phyloP scores from a whole-genome alignment of 2,797 vertebrate genomes.

The Presbytis comata region DNA sequence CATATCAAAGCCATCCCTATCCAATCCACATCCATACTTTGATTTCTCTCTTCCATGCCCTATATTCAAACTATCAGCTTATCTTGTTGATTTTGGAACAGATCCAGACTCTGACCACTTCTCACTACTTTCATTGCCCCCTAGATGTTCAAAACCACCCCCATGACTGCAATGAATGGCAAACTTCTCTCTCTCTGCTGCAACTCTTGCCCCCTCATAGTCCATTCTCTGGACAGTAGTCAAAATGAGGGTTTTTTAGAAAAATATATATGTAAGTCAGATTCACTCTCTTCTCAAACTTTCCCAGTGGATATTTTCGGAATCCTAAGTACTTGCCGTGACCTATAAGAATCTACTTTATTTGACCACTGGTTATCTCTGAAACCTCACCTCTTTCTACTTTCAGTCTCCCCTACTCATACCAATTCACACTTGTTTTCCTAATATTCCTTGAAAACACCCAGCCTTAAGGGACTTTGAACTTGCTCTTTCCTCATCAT shows the following conservation, averaged over 20 bases:
- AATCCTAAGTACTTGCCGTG: neutral
- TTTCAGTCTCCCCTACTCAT: neutral
- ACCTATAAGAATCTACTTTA: neutral
- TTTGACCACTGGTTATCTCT: neutral
- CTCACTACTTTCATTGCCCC: neutral
- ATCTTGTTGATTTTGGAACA: neutral
- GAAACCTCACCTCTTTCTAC: neutral
- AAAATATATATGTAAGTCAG: neutral
- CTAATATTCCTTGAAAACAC: neutral
- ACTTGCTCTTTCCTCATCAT: neutral
- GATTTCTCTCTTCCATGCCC: neutral
- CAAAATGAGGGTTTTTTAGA: neutral
- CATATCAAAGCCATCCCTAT: neutral
- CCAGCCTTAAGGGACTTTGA: neutral
- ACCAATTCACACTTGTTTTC: neutral
- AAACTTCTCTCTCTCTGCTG: neutral
- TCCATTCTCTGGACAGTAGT: neutral
- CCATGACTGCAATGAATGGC: neutral
- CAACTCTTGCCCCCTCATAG: neutral
- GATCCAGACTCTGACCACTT: neutral
- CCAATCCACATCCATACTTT: neutral
- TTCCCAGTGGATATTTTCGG: neutral
- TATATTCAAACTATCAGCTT: neutral
- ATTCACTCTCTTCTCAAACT: neutral
- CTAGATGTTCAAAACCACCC: neutral